phyloP scores from a whole-genome alignment of 2,888 invertebrate genomes.

The Napeogenes inachia region DNA sequence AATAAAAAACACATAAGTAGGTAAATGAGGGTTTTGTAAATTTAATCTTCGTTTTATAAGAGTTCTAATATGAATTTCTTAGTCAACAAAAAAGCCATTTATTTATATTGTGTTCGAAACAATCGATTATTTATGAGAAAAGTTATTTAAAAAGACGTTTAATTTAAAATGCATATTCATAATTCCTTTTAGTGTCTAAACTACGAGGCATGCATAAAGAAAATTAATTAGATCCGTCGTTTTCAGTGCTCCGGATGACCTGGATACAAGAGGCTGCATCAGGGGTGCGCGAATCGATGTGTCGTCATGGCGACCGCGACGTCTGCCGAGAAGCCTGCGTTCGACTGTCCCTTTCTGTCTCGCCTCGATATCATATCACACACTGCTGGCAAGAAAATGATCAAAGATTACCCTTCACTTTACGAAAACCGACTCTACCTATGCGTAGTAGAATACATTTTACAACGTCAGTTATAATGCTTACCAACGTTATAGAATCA shows the following conservation, averaged over 20 bases:
- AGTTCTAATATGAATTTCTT: too few species aligned
- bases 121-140: too few species aligned
- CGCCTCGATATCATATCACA: conserved; percentile 77
- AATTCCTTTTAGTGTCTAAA: not conserved
- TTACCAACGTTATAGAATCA: conserved; percentile 35
- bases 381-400: conserved; percentile 38
- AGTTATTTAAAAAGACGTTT: too few species aligned
- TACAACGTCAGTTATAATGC: conserved; percentile 17
- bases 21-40: too few species aligned
- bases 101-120: too few species aligned
- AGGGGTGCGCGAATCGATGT: conserved; percentile 70
- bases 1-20: too few species aligned
- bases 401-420: conserved; percentile 24
- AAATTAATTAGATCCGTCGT: conserved; percentile 35
- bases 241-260: conserved; percentile 61
- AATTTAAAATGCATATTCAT: not conserved
- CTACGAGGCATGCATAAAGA: conserved; percentile 15
- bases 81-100: too few species aligned
- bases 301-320: conserved; percentile 73
- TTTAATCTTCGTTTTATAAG: too few species aligned
- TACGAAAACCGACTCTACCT: conserved; percentile 19
- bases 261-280: conserved; percentile 67
- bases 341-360: conserved; percentile 76
- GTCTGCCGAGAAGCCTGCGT: conserved; percentile 77
- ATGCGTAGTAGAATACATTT: conserved; percentile 27